Conservation (phyloP, 2,113 vertebrate species). For the Sakesphorus luctuosus region DNA sequence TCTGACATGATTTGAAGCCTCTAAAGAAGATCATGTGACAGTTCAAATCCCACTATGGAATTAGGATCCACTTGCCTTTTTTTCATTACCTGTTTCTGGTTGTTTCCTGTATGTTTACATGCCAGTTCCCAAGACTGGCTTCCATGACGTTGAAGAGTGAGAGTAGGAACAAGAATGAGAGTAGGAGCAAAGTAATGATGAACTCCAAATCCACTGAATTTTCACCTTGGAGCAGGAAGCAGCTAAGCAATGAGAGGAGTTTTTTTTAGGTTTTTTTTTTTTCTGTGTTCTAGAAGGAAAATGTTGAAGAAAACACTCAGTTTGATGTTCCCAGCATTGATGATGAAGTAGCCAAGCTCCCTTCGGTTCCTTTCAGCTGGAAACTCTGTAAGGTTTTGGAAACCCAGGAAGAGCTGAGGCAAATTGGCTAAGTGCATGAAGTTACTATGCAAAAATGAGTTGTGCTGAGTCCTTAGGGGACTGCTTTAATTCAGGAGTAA, state of each 20-base stretch:
- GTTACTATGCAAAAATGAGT: slow-evolving; percentile 6
- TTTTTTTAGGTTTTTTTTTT: neutral
- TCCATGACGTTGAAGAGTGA: neutral
- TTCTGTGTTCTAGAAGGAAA: neutral
- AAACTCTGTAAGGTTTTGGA: neutral
- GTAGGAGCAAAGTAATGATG: neutral
- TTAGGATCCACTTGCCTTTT: neutral
- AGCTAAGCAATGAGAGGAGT: neutral
- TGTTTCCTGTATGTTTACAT: neutral
- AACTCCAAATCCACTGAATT: neutral
- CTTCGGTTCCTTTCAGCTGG: neutral
- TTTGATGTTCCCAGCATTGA: neutral
- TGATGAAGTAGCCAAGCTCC: neutral
- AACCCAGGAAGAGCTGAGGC: neutral
- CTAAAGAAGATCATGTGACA: neutral
- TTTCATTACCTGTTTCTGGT: neutral
- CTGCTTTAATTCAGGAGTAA: slow-evolving; percentile 47
- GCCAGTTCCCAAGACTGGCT: neutral
- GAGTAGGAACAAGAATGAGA: neutral
- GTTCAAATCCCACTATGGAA: neutral
- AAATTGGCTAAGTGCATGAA: neutral
- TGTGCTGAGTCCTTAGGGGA: slow-evolving; percentile 8
- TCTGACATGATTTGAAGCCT: neutral
- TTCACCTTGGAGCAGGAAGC: neutral
- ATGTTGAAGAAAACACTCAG: neutral